phyloP scores from a whole-genome alignment of 2,888 invertebrate genomes.

The Xylocampa areola region DNA sequence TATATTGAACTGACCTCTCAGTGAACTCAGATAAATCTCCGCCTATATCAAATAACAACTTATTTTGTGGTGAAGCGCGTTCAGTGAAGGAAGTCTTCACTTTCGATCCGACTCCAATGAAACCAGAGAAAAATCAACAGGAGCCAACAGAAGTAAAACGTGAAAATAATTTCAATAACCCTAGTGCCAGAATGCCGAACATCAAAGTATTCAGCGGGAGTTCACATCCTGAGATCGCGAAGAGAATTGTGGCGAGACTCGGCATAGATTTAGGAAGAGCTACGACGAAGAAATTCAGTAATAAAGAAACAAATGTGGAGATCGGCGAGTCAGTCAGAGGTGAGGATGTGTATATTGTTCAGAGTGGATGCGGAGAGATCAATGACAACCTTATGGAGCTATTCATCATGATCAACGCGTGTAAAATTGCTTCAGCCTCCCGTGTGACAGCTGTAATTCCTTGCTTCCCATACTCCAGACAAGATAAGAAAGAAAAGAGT shows the following conservation, averaged over 20 bases:
- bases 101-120: slow-evolving; percentile 73
- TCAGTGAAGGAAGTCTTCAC: slow-evolving; percentile 68
- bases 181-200: slow-evolving; percentile 96
- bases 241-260: slow-evolving; percentile 97
- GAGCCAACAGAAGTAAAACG: slow-evolving; percentile 56
- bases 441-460: slow-evolving; percentile 97
- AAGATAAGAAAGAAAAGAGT: slow-evolving; percentile 97
- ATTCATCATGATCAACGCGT: slow-evolving; percentile 97
- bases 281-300: slow-evolving; percentile 99
- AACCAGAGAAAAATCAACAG: slow-evolving; percentile 68
- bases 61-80: slow-evolving; percentile 65
- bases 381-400: slow-evolving; percentile 98
- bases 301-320: slow-evolving; percentile 98
- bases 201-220: slow-evolving; percentile 99
- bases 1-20: slow-evolving; percentile 75
- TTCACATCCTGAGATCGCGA: slow-evolving; percentile 99
- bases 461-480: slow-evolving; percentile 97
- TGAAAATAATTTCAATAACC: slow-evolving; percentile 65
- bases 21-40: slow-evolving; percentile 82
- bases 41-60: slow-evolving; percentile 72
- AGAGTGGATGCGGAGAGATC: slow-evolving; percentile 96
- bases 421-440: slow-evolving; percentile 97
- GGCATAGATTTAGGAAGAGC: slow-evolving; percentile 98
- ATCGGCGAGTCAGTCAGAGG: slow-evolving; percentile 97
- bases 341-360: slow-evolving; percentile 97